A percentile compares a stretch with the other conserved stretches of the same genome.
phyloP scores from a whole-genome alignment of 2,888 invertebrate genomes.

The Lithophane leautieri region DNA sequence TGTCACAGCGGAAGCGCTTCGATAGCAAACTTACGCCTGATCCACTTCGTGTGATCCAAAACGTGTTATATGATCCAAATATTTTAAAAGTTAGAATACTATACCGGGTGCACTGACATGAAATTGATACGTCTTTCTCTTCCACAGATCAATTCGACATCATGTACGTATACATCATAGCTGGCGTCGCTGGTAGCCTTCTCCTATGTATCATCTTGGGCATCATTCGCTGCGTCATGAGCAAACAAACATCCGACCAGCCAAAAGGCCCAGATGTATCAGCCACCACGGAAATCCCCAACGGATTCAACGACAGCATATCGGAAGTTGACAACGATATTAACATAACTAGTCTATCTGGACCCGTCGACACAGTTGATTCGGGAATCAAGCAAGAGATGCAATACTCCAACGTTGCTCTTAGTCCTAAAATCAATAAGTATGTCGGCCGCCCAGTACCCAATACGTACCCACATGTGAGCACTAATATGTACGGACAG shows the following conservation, averaged over 20 bases:
- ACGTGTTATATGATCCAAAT: conserved; percentile 10
- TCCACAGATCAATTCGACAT: conserved; percentile 93
- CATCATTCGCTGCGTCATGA: conserved; percentile 93
- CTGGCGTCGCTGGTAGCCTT: conserved; percentile 93
- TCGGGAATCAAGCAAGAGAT: conserved; percentile 86
- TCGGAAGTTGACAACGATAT: conserved; percentile 96
- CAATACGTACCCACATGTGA: conserved; percentile 88
- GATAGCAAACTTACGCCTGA: neutral
- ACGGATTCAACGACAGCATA: conserved; percentile 96
- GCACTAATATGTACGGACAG: conserved; percentile 89
- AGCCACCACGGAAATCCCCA: conserved; percentile 94
- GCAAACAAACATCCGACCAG: conserved; percentile 91
- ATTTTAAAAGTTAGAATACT: conserved; percentile 3
- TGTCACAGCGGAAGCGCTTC: conserved; percentile 11
- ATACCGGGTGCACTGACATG: neutral
- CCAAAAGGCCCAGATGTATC: conserved; percentile 93
- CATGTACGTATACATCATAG: conserved; percentile 95
- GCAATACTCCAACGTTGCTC: conserved; percentile 85
- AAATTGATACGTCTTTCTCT: conserved; percentile 32
- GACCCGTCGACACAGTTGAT: conserved; percentile 90
- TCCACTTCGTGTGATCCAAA: neutral
- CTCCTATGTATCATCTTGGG: conserved; percentile 93
- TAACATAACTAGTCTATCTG: conserved; percentile 92
- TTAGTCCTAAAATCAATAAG: conserved; percentile 88
- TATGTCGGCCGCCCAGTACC: conserved; percentile 88